Evolutionary conservation across 2,888 invertebrate genomes (phyloP).

Genomic region (Cheilosia scutellata): DNA sequence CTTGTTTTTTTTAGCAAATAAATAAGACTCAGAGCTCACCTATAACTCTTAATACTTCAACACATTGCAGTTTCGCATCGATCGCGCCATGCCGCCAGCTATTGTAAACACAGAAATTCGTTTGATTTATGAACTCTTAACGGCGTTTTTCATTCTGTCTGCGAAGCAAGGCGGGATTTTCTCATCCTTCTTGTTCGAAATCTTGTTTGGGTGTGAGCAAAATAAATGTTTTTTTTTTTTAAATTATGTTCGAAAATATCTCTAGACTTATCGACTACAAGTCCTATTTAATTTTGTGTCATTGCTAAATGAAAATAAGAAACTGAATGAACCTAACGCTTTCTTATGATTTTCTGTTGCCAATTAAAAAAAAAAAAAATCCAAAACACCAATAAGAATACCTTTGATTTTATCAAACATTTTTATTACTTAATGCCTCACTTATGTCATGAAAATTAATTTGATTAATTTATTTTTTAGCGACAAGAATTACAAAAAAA

Average conservation of each 20-base stretch:
- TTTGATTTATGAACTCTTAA: background rate
- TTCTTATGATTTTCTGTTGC: background rate
- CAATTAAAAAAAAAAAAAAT: background rate
- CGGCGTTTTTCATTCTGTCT: background rate
- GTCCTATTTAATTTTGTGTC: too few relatives aligned
- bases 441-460: slow-evolving; percentile 32
- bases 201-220: too few relatives aligned
- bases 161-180: background rate
- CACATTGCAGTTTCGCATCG: background rate
- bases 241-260: too few relatives aligned
- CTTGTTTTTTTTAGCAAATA: background rate
- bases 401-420: slow-evolving; percentile 7
- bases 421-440: slow-evolving; percentile 29
- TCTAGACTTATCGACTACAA: too few relatives aligned
- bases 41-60: background rate
- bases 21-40: background rate
- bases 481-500: slow-evolving; percentile 43
- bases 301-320: too few relatives aligned
- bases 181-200: background rate
- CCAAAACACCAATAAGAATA: background rate
- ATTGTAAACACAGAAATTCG: background rate
- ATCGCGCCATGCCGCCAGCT: background rate
- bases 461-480: slow-evolving; percentile 67
- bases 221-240: too few relatives aligned
- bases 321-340: too few relatives aligned